phyloP scores from a whole-genome alignment of 2,797 vertebrate species.

The Rhynchotus rufescens region DNA sequence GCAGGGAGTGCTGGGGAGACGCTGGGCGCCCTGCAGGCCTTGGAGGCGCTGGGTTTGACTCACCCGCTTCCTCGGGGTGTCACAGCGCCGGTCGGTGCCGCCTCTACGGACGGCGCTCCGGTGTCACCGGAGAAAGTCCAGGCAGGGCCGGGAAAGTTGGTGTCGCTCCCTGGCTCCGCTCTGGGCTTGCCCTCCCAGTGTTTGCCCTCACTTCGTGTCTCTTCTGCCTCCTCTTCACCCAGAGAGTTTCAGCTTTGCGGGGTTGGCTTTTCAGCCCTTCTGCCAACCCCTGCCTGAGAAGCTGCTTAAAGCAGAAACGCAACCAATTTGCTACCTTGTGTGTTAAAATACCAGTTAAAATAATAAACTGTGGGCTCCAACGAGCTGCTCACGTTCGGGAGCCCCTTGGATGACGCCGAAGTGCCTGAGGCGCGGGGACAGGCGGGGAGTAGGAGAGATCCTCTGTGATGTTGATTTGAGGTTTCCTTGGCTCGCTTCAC shows the following conservation, averaged over 20 bases:
- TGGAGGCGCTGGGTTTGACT: slow-evolving; percentile 9
- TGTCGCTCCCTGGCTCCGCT: background rate
- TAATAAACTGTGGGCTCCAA: background rate
- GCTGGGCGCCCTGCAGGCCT: slow-evolving; percentile 14
- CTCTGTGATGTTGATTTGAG: background rate
- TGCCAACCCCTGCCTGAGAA: background rate
- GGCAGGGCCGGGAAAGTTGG: background rate
- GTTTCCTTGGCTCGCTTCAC: slow-evolving; percentile 26
- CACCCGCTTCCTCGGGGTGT: background rate
- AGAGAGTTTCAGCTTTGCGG: background rate
- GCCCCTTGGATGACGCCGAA: background rate
- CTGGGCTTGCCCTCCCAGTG: background rate
- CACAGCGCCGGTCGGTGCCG: background rate
- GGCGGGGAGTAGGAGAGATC: background rate
- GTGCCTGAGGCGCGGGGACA: background rate
- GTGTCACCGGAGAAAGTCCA: background rate
- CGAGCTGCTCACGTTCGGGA: background rate
- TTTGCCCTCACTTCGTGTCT: background rate
- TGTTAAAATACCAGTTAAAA: background rate
- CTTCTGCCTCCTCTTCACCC: background rate
- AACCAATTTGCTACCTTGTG: background rate
- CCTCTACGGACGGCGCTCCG: fast-evolving
- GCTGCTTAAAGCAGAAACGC: background rate
- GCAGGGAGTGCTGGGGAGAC: slow-evolving; percentile 66
- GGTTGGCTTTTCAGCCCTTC: background rate